Evolutionary conservation across 2,888 invertebrate species (phyloP), one percentile per base, ranked within the genome.

Genomic region (Apoderus coryli): DNA sequence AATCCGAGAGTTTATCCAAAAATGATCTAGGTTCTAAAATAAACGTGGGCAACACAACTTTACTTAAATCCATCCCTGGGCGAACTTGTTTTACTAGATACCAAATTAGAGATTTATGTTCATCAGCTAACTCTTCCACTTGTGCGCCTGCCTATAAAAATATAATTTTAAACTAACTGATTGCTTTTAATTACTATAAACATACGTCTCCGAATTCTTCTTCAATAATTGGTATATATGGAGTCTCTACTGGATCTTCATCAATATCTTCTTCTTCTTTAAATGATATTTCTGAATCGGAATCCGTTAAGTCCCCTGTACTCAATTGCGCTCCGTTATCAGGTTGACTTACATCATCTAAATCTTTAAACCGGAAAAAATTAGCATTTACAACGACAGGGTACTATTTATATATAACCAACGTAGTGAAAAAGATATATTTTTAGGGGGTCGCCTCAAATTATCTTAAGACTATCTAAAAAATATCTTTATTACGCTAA

Each of bases 61-160:
- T 84, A 37, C 84, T 84, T 15, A 93, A 63, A 62, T 93, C 93
- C 93, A 93, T 93, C 27, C 93, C 93, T 1, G 92, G 90, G 10
- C 90, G 69, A 16, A 90, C 86, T 67, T 93, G 93, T 59, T 93
- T 93, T 48, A 93, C 69, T 22, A 93, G 66, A 53, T 81, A 84
- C 92, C 93, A 93, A 45, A 93, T 78, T 24, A 93, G 64, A 10
- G 88, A 88, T 57, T 90, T 92, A 62, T 93, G 89, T 57, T 93
- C 92, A 33, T 93, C 92, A 0, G 80, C 85, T 12, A 93, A 71
- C 52, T 90, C 92, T 51, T 92, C 85, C 2, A 89, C 82, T 49
- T 90, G 76, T 49, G 81, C 82, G 0, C 82, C 82, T 10, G 74
- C 74, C 75, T 79, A 47, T 14, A 52, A 49, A 25, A 24, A 31